Conservation (phyloP, 2,113 vertebrate genomes). For the Scomber japonicus region DNA sequence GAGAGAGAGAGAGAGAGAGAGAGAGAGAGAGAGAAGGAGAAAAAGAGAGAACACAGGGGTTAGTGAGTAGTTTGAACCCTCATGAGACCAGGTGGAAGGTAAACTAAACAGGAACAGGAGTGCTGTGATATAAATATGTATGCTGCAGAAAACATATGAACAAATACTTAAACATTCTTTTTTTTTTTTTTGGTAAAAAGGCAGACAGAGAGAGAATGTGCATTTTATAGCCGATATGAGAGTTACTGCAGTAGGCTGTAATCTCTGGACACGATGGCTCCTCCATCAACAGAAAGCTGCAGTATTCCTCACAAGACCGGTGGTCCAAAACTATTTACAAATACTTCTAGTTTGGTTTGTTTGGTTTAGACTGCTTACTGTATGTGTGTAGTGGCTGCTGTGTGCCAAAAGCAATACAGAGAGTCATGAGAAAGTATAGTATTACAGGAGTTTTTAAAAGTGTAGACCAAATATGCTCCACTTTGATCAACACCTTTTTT, state of each 20-base stretch:
- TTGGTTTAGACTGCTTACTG: neutral
- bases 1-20: neutral
- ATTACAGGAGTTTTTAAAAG: neutral
- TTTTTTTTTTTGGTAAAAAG: neutral
- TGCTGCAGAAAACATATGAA: neutral
- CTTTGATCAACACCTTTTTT: neutral
- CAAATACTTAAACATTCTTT: neutral
- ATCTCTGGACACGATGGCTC: constrained; percentile 12
- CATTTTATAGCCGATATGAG: neutral
- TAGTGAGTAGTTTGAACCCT: constrained; percentile 17
- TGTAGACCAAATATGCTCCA: neutral
- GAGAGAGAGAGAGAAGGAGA: neutral
- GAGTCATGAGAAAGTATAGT: neutral
- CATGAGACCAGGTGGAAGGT: neutral
- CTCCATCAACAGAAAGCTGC: constrained; percentile 37
- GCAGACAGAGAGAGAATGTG: neutral
- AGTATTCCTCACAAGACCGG: constrained; percentile 44
- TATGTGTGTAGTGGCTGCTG: neutral
- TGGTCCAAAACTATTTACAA: neutral
- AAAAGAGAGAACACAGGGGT: neutral
- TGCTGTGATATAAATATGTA: constrained; percentile 16
- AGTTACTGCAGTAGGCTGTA: neutral
- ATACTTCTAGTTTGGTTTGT: neutral
- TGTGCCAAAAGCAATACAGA: neutral
- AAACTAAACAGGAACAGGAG: constrained; percentile 28